A percentile compares a stretch with the other conserved stretches of the same genome.
Evolutionary conservation across 2,113 vertebrate species (phyloP).

Genomic region (Cinclus cinclus): DNA sequence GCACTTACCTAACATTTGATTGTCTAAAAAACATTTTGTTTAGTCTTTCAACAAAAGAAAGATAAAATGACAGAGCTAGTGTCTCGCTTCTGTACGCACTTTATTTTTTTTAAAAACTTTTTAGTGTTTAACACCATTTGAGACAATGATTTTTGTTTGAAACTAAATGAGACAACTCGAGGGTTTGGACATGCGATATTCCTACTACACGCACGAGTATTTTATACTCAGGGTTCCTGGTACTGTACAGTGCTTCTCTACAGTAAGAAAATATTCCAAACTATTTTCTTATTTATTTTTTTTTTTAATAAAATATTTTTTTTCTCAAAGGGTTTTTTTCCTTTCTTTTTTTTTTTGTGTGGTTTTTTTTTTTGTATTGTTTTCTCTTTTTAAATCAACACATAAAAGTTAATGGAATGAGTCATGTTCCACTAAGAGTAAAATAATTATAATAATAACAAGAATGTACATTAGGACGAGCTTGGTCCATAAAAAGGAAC

Average conservation of each 20-base stretch:
- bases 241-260: slow-evolving; percentile 81
- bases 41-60: slow-evolving; percentile 85
- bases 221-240: slow-evolving; percentile 77
- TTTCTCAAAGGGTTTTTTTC: slow-evolving; percentile 66
- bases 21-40: slow-evolving; percentile 83
- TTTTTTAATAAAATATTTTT: slow-evolving; percentile 83
- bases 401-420: slow-evolving; percentile 78
- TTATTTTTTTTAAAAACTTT: slow-evolving; percentile 70
- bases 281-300: slow-evolving; percentile 80
- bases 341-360: neutral
- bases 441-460: slow-evolving; percentile 69
- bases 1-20: slow-evolving; percentile 84
- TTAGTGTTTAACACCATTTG: slow-evolving; percentile 82
- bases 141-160: slow-evolving; percentile 72
- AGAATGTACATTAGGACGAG: slow-evolving; percentile 79
- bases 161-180: slow-evolving; percentile 73
- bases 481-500: slow-evolving; percentile 76
- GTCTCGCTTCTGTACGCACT: slow-evolving; percentile 75
- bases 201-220: slow-evolving; percentile 77
- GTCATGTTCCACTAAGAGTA: slow-evolving; percentile 74
- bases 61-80: slow-evolving; percentile 81
- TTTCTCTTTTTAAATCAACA: slow-evolving; percentile 69
- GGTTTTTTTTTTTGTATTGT: slow-evolving; percentile 52
- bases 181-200: slow-evolving; percentile 71
- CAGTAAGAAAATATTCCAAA: slow-evolving; percentile 89